Conservation (phyloP, 1,140 invertebrate species). For the Steinernema khuongi region DNA sequence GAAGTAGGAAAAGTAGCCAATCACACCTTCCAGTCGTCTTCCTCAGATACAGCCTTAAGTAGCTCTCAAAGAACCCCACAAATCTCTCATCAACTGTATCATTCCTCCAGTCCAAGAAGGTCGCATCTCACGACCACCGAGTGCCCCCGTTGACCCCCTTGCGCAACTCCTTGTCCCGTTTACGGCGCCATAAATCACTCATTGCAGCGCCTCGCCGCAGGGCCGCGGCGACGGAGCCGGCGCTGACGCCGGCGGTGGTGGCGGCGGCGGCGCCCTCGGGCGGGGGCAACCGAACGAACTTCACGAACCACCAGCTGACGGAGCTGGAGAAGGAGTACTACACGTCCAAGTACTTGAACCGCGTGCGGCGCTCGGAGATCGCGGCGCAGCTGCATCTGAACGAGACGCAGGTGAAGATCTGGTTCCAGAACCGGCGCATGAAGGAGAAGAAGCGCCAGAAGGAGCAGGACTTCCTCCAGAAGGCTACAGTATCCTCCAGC, state of each 20-base stretch:
- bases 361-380: slow-evolving; percentile 91
- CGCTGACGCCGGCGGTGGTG: not conserved
- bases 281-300: slow-evolving; percentile 73
- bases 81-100: too few species aligned
- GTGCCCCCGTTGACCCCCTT: not conserved
- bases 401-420: slow-evolving; percentile 74
- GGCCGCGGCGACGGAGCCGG: not conserved
- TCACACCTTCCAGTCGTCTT: too few species aligned
- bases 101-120: not conserved
- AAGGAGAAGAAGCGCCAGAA: slow-evolving; percentile 62
- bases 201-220: not conserved
- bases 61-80: too few species aligned
- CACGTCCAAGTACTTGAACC: slow-evolving; percentile 95
- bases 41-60: too few species aligned
- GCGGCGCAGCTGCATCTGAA: slow-evolving; percentile 89
- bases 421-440: slow-evolving; percentile 83
- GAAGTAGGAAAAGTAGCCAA: too few species aligned
- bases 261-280: not conserved
- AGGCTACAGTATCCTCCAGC: not conserved
- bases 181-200: slow-evolving; percentile 11
- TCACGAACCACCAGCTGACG: slow-evolving; percentile 96
- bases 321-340: slow-evolving; percentile 97
- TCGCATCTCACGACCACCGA: not conserved
- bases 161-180: not conserved
- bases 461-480: slow-evolving; percentile 45